Evolutionary conservation across 2,888 invertebrate species (phyloP).

Genomic region (Saturnia pavonia): DNA sequence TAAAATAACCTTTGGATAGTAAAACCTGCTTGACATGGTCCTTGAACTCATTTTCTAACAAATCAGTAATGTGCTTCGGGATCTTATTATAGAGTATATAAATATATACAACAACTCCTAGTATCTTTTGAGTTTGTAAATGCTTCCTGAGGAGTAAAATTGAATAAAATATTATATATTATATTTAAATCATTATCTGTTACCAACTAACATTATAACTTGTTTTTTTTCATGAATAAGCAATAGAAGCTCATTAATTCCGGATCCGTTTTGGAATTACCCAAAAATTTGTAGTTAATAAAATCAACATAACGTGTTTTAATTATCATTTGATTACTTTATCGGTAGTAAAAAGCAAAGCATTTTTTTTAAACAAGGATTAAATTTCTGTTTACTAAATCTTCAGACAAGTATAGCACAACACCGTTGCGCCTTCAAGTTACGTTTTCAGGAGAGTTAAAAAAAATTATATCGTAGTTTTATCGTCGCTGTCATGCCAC

Average conservation of each 20-base stretch:
- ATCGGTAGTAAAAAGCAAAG: neutral
- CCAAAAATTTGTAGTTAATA: neutral
- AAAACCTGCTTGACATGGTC: no score
- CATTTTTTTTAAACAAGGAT: neutral
- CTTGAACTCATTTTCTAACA: no score
- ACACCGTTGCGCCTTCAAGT: neutral
- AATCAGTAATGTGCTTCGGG: no score
- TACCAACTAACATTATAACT: neutral
- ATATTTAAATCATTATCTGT: neutral
- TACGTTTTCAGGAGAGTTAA: no score
- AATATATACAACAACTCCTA: no score
- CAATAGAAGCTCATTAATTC: neutral
- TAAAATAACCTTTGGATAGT: no score
- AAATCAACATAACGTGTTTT: constrained; percentile 12
- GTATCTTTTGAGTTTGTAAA: no score
- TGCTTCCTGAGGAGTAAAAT: no score
- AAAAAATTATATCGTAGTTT: no score
- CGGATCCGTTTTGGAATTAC: constrained; percentile 10
- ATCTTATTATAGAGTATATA: no score
- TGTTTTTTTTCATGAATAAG: neutral
- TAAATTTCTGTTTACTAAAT: neutral
- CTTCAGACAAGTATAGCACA: neutral
- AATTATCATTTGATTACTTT: neutral
- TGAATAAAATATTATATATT: no score
- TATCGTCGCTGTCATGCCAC: no score